phyloP scores from a whole-genome alignment of 2,113 vertebrate genomes.

The Cichladusa arquata region DNA sequence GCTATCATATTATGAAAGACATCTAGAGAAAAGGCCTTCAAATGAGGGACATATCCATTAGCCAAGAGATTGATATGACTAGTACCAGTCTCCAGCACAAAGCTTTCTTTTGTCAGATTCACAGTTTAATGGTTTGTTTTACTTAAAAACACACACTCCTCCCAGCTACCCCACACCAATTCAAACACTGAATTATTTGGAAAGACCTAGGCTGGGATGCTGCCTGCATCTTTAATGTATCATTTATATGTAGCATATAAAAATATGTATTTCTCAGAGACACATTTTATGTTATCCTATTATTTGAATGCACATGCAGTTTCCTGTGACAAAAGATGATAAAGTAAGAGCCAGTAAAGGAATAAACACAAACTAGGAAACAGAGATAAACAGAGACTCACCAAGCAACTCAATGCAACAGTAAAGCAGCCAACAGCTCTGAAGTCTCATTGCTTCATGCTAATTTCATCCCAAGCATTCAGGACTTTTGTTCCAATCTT shows the following conservation, averaged over 20 bases:
- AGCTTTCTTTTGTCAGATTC: not conserved
- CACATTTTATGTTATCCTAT: not conserved
- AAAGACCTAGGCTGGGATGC: not conserved
- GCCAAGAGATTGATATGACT: not conserved
- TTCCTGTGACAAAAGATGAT: not conserved
- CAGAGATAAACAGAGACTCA: not conserved
- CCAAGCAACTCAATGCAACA: not conserved
- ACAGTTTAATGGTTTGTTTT: not conserved
- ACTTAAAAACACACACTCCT: not conserved
- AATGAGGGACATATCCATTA: not conserved
- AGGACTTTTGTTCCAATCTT: not conserved
- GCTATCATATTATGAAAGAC: not conserved
- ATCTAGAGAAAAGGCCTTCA: not conserved
- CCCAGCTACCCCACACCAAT: rapidly evolving
- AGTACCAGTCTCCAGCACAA: not conserved
- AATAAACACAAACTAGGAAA: not conserved
- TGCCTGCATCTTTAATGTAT: not conserved
- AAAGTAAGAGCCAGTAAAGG: not conserved
- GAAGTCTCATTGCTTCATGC: not conserved
- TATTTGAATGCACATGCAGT: not conserved
- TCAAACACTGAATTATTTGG: not conserved
- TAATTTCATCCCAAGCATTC: not conserved
- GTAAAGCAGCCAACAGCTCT: not conserved
- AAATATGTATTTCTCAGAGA: not conserved
- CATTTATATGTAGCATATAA: not conserved